Conservation (phyloP, 2,797 vertebrate genomes). For the Vireo griseus region DNA sequence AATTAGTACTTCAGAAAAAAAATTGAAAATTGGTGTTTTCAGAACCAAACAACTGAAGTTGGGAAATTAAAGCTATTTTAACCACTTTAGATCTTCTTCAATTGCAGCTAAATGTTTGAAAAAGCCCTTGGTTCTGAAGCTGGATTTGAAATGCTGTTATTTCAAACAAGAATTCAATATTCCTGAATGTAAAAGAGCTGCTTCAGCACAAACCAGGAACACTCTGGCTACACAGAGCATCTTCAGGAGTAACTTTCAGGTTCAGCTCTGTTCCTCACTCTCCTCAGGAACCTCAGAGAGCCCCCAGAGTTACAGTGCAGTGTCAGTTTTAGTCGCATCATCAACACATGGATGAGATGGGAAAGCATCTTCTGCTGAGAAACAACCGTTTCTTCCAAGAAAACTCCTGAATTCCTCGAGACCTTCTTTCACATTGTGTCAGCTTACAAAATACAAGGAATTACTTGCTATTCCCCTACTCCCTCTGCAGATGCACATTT, state of each 20-base stretch:
- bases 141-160: neutral
- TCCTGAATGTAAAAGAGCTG: neutral
- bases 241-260: neutral
- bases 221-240: neutral
- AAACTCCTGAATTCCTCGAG: neutral
- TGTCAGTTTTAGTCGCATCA: neutral
- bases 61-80: neutral
- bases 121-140: neutral
- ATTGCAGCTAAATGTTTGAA: neutral
- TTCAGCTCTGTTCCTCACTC: neutral
- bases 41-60: neutral
- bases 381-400: neutral
- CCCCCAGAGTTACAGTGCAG: accelerated
- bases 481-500: neutral
- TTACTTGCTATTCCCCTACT: neutral
- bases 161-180: neutral
- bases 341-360: accelerated
- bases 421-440: neutral
- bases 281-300: neutral
- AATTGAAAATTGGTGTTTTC: accelerated
- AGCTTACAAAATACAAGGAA: neutral
- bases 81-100: neutral
- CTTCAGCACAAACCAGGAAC: neutral
- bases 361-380: neutral
- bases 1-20: neutral